Percentiles rank a stretch among this genome's conserved stretches.
These are phyloP conservation scores for Dolomedes plantarius DNA, from an alignment of 2,888 invertebrate species.

Conservation along the genomic window DNA sequence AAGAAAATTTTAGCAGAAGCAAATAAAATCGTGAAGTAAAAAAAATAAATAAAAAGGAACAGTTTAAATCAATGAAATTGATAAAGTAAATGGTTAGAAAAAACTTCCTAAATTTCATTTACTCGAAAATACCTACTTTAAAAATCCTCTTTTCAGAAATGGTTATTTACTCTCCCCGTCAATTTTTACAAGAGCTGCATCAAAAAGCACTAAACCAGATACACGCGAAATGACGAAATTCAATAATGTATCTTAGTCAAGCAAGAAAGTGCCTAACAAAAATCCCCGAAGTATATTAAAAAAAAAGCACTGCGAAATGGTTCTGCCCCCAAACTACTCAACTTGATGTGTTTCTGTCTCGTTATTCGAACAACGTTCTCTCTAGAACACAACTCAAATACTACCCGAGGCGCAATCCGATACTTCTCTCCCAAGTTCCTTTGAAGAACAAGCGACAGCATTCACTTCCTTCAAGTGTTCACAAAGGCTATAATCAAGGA, in stretches of 20 bases:
- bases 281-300: not conserved
- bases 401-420: not conserved
- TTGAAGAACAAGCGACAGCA: not conserved
- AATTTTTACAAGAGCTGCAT: too few species aligned
- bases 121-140: too few species aligned
- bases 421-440: not conserved
- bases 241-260: not conserved
- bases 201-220: too few species aligned
- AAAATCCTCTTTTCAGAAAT: too few species aligned
- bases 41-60: too few species aligned
- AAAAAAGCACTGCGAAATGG: not conserved
- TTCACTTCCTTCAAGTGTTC: not conserved
- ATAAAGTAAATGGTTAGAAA: too few species aligned
- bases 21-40: too few species aligned
- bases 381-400: not conserved
- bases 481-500: slow-evolving; percentile 2
- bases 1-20: too few species aligned
- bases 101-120: too few species aligned
- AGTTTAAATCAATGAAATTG: too few species aligned
- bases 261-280: not conserved
- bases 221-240: not conserved
- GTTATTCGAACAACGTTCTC: not conserved
- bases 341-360: not conserved
- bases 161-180: too few species aligned
- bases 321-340: not conserved